These are phyloP conservation scores for Echinometra lucunter DNA, from an alignment of 53 echinoderm and acorn worm genomes.

Conservation along the genomic window DNA sequence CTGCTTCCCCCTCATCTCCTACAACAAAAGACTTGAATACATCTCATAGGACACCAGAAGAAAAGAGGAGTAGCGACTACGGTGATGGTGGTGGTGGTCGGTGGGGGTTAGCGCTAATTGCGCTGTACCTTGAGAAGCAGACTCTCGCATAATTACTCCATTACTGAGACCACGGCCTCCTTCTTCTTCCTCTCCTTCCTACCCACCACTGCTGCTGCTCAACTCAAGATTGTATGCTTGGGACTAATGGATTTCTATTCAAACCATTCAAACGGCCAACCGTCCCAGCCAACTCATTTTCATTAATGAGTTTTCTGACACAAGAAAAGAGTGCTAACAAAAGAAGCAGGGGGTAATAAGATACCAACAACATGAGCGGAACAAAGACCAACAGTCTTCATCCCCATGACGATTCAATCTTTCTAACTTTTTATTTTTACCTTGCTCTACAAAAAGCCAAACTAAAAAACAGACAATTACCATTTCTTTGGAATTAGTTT, in stretches of 20 bases:
- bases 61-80: constrained; percentile 35
- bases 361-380: constrained; percentile 66
- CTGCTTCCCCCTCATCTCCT: constrained; percentile 38
- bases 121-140: constrained; percentile 56
- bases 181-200: background rate
- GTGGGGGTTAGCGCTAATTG: constrained; percentile 66
- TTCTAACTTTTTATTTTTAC: background rate
- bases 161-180: constrained; percentile 40
- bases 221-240: constrained; percentile 47
- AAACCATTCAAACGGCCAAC: constrained; percentile 48
- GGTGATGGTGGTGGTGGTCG: constrained; percentile 49
- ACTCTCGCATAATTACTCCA: constrained; percentile 69
- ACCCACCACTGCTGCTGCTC: constrained; percentile 7
- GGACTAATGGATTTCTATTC: constrained; percentile 72
- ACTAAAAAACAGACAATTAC: constrained; percentile 62
- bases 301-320: constrained; percentile 74
- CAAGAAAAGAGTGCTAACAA: constrained; percentile 56
- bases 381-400: constrained; percentile 55
- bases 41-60: constrained; percentile 2
- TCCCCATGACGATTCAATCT: background rate
- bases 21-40: constrained; percentile 50
- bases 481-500: constrained; percentile 48
- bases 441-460: constrained; percentile 19
- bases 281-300: constrained; percentile 65
- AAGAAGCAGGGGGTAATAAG: constrained; percentile 56